A percentile compares a stretch with the other conserved stretches of the same genome.
Evolutionary conservation across 2,797 vertebrate genomes (phyloP).

Genomic region (Danio jaintianensis): DNA sequence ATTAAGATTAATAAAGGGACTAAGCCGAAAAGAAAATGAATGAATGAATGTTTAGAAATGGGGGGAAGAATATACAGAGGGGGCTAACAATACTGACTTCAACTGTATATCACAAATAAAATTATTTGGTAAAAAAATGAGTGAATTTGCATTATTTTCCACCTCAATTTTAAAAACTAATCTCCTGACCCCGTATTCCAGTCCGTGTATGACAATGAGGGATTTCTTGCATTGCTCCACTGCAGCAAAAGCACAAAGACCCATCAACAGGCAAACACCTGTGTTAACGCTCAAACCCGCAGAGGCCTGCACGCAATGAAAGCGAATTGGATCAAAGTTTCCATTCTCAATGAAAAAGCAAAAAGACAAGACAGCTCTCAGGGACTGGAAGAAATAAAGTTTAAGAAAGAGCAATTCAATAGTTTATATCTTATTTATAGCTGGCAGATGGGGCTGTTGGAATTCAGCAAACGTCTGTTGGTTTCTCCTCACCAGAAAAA

Average conservation of each 20-base stretch:
- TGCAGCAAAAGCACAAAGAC: background rate
- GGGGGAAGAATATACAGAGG: no score
- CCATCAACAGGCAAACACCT: background rate
- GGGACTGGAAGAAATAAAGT: slow-evolving; percentile 23
- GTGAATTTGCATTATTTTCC: background rate
- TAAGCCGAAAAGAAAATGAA: no score
- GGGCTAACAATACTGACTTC: no score
- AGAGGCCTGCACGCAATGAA: background rate
- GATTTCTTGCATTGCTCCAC: background rate
- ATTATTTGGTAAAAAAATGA: no score
- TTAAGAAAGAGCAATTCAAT: slow-evolving; percentile 50
- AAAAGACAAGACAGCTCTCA: slow-evolving; percentile 20
- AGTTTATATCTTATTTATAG: slow-evolving; percentile 48
- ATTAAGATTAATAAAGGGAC: no score
- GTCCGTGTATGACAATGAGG: background rate
- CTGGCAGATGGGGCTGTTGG: background rate
- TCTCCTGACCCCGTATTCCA: background rate
- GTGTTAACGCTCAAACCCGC: slow-evolving; percentile 23
- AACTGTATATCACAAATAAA: no score
- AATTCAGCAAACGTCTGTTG: slow-evolving; percentile 28
- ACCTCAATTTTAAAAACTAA: background rate
- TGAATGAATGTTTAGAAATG: no score
- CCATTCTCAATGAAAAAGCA: slow-evolving; percentile 12
- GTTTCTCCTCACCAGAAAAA: background rate
- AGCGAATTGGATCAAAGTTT: slow-evolving; percentile 1